Conservation (phyloP, 1,140 invertebrate species). For the Leptinotarsa lineolata region DNA sequence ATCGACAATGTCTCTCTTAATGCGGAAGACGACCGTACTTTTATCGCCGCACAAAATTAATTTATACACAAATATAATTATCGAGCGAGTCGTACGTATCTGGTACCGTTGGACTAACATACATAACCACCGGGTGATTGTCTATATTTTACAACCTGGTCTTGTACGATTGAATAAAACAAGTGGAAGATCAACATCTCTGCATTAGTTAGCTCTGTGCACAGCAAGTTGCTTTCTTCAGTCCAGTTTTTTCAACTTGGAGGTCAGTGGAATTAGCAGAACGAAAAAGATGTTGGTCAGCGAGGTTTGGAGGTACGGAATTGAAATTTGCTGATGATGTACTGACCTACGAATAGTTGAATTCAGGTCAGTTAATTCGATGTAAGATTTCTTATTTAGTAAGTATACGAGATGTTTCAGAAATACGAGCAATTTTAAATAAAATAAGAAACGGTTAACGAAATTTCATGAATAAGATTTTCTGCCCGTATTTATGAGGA, state of each 20-base stretch:
- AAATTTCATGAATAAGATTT: no score
- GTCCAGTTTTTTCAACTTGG: slow-evolving; percentile 20
- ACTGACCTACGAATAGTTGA: neutral
- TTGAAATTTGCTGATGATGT: slow-evolving; percentile 15
- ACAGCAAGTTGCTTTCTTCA: slow-evolving; percentile 21
- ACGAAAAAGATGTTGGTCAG: neutral
- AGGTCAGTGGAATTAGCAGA: slow-evolving; percentile 2
- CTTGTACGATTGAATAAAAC: slow-evolving; percentile 31
- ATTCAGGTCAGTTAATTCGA: slow-evolving; percentile 14
- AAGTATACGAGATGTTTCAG: no score
- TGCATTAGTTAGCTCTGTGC: slow-evolving; percentile 21
- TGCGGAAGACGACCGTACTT: slow-evolving; percentile 24
- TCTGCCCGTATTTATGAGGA: no score
- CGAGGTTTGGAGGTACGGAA: neutral
- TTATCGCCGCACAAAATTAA: slow-evolving; percentile 33
- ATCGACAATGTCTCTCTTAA: slow-evolving; percentile 13
- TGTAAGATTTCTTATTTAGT: neutral
- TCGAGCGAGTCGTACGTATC: slow-evolving; percentile 26
- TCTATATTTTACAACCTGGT: slow-evolving; percentile 32
- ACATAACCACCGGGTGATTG: slow-evolving; percentile 26
- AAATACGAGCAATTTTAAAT: no score
- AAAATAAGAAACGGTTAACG: no score
- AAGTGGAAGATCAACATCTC: slow-evolving; percentile 31
- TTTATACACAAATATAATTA: slow-evolving; percentile 41
- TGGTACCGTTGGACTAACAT: slow-evolving; percentile 30